Percentiles rank a stretch among this genome's conserved stretches.
phyloP scores from a whole-genome alignment of 2,113 vertebrate genomes.

The Speoplatyrhinus poulsoni region DNA sequence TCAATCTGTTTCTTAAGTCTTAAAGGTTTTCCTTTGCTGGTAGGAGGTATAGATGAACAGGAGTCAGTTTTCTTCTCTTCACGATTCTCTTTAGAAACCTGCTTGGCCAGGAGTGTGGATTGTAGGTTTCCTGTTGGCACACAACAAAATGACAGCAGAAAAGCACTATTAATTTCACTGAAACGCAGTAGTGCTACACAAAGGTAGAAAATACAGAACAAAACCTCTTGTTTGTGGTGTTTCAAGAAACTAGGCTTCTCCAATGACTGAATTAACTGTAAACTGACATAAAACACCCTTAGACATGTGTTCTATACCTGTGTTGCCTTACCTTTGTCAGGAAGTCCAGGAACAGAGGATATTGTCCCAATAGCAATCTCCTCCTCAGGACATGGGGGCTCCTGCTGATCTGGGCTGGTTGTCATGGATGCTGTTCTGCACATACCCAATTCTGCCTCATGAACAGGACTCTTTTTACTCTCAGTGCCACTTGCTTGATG shows the following conservation, averaged over 20 bases:
- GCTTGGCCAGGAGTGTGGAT: conserved; percentile 30
- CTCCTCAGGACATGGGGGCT: conserved; percentile 16
- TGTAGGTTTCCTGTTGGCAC: conserved; percentile 53
- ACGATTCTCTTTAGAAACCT: conserved; percentile 41
- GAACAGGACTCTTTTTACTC: conserved; percentile 26
- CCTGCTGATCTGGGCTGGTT: conserved; percentile 36
- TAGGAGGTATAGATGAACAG: conserved; percentile 35
- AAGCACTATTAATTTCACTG: neutral
- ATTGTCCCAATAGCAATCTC: conserved; percentile 25
- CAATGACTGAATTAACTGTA: neutral
- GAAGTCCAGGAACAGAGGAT: conserved; percentile 19
- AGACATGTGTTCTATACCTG: neutral
- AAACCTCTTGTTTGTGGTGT: neutral
- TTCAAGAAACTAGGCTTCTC: neutral
- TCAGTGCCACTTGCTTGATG: conserved; percentile 19
- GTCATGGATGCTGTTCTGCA: conserved; percentile 13
- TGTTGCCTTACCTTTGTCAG: conserved; percentile 59
- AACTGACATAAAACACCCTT: neutral
- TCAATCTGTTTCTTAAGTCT: conserved; percentile 45
- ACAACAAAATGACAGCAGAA: neutral
- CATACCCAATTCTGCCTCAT: conserved; percentile 36
- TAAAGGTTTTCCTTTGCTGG: conserved; percentile 41
- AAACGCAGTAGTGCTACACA: neutral
- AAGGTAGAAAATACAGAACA: neutral
- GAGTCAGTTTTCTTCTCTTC: conserved; percentile 46